Conservation (phyloP, 2,113 vertebrate genomes). For the Ailurus styani region DNA sequence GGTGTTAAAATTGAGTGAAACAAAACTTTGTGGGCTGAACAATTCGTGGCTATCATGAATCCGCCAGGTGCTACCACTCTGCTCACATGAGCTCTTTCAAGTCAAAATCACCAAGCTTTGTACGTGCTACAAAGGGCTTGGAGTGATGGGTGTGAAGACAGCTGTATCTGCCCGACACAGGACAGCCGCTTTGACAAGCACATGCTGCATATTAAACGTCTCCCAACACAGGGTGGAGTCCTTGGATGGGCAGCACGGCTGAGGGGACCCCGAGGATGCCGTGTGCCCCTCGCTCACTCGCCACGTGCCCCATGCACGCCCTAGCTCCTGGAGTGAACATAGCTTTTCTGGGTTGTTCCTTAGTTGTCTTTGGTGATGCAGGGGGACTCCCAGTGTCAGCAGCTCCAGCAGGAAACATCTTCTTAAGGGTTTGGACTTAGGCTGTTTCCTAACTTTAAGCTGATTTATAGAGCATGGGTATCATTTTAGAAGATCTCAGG, state of each 20-base stretch:
- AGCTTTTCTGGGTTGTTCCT: neutral
- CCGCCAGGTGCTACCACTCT: neutral
- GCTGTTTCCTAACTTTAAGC: neutral
- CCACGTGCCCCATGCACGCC: fast-evolving
- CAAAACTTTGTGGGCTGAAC: neutral
- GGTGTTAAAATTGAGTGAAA: neutral
- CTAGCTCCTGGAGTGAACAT: neutral
- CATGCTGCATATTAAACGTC: neutral
- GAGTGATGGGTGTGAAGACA: neutral
- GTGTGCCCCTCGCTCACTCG: neutral
- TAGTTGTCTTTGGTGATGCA: neutral
- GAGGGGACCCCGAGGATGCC: too few species aligned
- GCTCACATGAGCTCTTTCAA: neutral
- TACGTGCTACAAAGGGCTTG: neutral
- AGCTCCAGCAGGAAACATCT: too few species aligned
- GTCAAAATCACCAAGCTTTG: neutral
- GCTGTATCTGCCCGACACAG: neutral
- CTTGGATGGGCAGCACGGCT: neutral
- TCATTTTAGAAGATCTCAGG: neutral
- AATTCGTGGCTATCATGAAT: neutral
- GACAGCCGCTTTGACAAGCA: neutral
- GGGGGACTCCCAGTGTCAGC: fast-evolving
- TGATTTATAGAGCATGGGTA: neutral
- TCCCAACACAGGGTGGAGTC: neutral
- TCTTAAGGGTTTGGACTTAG: neutral